Percentiles rank a stretch among this genome's conserved stretches.
Evolutionary conservation across 2,888 invertebrate genomes (phyloP).

Genomic region (Aporophyla lueneburgensis): DNA sequence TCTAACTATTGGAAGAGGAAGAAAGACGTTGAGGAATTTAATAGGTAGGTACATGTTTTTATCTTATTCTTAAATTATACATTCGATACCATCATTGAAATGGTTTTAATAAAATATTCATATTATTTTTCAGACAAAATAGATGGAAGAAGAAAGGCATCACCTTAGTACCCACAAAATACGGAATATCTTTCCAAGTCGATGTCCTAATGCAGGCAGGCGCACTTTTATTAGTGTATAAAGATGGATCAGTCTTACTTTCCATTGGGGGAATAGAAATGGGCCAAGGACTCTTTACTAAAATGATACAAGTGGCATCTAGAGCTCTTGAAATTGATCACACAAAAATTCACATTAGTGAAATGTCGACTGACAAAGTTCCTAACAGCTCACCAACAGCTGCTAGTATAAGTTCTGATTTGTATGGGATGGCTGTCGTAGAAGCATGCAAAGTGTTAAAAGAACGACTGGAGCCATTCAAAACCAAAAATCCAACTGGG

Average conservation of each 20-base stretch:
- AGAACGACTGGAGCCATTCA: slow-evolving; percentile 92
- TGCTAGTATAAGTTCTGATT: slow-evolving; percentile 94
- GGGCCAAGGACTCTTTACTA: slow-evolving; percentile 97
- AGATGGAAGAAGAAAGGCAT: slow-evolving; percentile 95
- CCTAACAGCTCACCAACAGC: slow-evolving; percentile 96
- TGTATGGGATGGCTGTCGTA: slow-evolving; percentile 95
- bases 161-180: slow-evolving; percentile 93
- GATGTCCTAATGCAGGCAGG: slow-evolving; percentile 94
- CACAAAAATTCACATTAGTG: slow-evolving; percentile 93
- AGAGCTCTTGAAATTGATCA: slow-evolving; percentile 91
- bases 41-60: slow-evolving; percentile 91
- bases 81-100: background rate
- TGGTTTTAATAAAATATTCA: background rate
- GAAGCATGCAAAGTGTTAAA: slow-evolving; percentile 93
- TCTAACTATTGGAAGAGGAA: slow-evolving; percentile 92
- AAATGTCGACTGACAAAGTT: slow-evolving; percentile 95
- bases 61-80: background rate
- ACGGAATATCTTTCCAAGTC: slow-evolving; percentile 93
- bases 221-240: slow-evolving; percentile 94
- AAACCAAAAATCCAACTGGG: slow-evolving; percentile 92
- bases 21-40: slow-evolving; percentile 92
- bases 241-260: slow-evolving; percentile 94
- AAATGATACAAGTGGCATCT: slow-evolving; percentile 96
- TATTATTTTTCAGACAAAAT: slow-evolving; percentile 89
- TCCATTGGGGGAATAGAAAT: slow-evolving; percentile 96